phyloP scores from a whole-genome alignment of 2,888 invertebrate genomes.

The Zele albiditarsus region DNA sequence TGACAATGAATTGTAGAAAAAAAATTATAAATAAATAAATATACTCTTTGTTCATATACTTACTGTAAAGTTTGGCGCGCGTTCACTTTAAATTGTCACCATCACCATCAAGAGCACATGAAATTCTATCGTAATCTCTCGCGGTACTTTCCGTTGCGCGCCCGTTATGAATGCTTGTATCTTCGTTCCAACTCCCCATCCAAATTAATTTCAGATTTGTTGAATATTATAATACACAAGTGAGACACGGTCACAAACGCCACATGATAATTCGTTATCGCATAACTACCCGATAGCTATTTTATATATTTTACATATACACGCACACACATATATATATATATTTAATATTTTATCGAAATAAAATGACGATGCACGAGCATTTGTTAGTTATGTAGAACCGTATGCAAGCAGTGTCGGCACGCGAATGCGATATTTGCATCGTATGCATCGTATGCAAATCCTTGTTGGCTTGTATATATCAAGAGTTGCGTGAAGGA shows the following conservation, averaged over 20 bases:
- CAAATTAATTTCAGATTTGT: not conserved
- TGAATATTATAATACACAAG: not conserved
- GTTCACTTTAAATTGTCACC: not conserved
- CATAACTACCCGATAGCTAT: constrained; percentile 2
- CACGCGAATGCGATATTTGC: constrained; percentile 50
- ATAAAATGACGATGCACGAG: constrained; percentile 15
- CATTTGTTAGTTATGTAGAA: constrained; percentile 1
- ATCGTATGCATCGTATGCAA: constrained; percentile 9
- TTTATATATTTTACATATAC: not conserved
- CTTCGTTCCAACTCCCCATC: not conserved
- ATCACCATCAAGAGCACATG: not conserved
- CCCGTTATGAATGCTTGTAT: not conserved
- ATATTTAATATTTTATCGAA: not conserved
- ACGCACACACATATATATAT: not conserved
- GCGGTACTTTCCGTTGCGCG: not conserved
- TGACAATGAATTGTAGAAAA: not conserved
- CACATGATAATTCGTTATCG: not conserved
- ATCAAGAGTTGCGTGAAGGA: not conserved
- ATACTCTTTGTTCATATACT: not conserved
- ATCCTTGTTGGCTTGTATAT: constrained; percentile 23
- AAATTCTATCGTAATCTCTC: not conserved
- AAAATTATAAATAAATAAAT: not conserved
- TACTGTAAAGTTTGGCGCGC: not conserved
- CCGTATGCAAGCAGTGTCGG: constrained; percentile 50
- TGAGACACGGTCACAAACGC: not conserved